phyloP scores from a whole-genome alignment of 2,113 vertebrate genomes.

The Myiagra hebetior region DNA sequence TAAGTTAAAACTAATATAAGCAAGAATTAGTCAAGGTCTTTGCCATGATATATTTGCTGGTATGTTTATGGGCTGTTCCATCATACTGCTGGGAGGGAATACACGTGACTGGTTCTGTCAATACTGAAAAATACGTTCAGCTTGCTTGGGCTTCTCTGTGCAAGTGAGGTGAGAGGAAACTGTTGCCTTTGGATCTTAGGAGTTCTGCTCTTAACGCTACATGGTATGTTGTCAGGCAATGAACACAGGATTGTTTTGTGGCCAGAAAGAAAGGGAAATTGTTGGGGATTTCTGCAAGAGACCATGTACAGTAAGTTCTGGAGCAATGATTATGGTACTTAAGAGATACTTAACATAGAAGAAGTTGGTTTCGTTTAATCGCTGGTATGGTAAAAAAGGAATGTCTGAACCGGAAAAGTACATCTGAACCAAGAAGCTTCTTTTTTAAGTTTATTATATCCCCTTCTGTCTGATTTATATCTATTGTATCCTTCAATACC shows the following conservation, averaged over 20 bases:
- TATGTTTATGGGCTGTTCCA: neutral
- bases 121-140: neutral
- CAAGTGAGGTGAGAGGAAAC: neutral
- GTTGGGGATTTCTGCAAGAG: neutral
- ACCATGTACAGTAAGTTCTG: neutral
- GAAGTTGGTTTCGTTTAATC: neutral
- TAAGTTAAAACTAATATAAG: neutral
- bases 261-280: neutral
- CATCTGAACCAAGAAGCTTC: neutral
- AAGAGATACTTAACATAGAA: neutral
- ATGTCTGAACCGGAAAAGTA: neutral
- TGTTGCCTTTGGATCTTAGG: neutral
- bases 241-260: neutral
- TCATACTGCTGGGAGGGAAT: neutral
- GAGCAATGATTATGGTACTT: neutral
- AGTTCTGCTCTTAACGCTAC: neutral
- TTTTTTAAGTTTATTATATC: neutral
- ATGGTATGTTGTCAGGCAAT: neutral
- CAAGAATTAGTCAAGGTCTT: neutral
- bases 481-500: neutral
- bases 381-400: neutral
- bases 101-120: neutral
- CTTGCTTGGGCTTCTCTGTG: neutral
- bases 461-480: neutral
- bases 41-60: neutral